A percentile compares a stretch with the other conserved stretches of the same genome.
These are phyloP conservation scores for Leptinotarsa tumamoca DNA, from an alignment of 2,888 invertebrate genomes.

Conservation along the genomic window DNA sequence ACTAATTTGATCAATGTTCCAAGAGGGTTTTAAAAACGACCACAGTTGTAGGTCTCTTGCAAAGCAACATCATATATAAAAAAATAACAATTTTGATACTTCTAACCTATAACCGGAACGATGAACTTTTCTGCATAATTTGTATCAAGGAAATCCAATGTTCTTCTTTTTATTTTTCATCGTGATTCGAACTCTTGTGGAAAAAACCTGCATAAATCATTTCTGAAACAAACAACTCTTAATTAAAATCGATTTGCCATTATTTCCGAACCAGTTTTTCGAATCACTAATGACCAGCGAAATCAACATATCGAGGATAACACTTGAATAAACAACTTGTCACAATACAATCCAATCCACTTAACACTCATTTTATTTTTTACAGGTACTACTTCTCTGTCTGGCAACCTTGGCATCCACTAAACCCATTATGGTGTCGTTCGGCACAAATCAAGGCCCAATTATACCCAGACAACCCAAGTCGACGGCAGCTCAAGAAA, in stretches of 20 bases:
- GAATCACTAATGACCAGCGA: background rate
- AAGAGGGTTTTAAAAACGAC: no score
- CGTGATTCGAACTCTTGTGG: background rate
- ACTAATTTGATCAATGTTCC: no score
- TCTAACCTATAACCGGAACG: no score
- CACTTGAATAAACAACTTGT: conserved; percentile 7
- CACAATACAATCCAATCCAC: conserved; percentile 13
- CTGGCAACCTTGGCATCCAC: conserved; percentile 54
- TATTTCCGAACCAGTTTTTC: conserved; percentile 11
- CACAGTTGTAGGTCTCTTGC: no score
- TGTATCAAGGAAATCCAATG: background rate
- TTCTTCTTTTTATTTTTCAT: background rate
- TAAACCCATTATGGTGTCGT: conserved; percentile 64
- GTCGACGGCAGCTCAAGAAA: conserved; percentile 42
- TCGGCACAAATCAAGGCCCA: conserved; percentile 65
- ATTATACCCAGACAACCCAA: conserved; percentile 57
- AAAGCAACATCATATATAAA: no score
- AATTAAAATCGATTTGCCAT: background rate
- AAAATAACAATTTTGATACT: no score
- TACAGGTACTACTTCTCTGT: conserved; percentile 58
- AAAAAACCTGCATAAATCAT: conserved; percentile 4
- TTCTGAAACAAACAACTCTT: conserved; percentile 3
- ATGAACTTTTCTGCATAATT: background rate
- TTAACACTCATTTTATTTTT: conserved; percentile 39
- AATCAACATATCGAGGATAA: conserved; percentile 18